Conservation (phyloP, 2,888 invertebrate genomes). For the Thysanoteuthis rhombus region DNA sequence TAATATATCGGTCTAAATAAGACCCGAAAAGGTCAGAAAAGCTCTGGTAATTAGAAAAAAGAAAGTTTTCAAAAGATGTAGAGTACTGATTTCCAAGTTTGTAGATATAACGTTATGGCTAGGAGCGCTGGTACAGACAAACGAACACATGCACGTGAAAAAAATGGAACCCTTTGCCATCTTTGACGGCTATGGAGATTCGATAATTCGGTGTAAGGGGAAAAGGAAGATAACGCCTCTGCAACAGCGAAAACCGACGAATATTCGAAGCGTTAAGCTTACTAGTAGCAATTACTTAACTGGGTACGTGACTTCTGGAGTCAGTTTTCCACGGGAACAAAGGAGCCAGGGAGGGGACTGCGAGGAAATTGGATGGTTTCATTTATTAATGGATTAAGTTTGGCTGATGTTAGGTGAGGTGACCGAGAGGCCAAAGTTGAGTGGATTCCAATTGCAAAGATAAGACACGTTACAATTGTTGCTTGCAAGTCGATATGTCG, state of each 20-base stretch:
- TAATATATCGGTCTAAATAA: too few species aligned
- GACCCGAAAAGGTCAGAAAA: too few species aligned
- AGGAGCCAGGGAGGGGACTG: background rate
- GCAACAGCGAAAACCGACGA: background rate
- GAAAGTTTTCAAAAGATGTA: too few species aligned
- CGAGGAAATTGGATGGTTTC: background rate
- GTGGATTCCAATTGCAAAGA: background rate
- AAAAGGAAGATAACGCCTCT: too few species aligned
- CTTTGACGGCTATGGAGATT: too few species aligned
- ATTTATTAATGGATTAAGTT: background rate
- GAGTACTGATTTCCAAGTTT: too few species aligned
- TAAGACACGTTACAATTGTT: background rate
- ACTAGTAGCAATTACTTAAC: background rate
- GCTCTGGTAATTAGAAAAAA: too few species aligned
- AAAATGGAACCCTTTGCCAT: too few species aligned
- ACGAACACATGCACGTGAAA: too few species aligned
- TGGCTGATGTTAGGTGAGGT: background rate
- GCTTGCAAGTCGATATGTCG: background rate
- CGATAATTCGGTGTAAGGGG: too few species aligned
- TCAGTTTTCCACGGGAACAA: background rate
- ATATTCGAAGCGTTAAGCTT: background rate
- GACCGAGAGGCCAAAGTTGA: background rate
- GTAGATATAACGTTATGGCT: too few species aligned
- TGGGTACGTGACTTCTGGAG: background rate
- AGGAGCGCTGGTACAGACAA: too few species aligned